Evolutionary conservation across 2,888 invertebrate species (phyloP).

Genomic region (Octodonta nipae): DNA sequence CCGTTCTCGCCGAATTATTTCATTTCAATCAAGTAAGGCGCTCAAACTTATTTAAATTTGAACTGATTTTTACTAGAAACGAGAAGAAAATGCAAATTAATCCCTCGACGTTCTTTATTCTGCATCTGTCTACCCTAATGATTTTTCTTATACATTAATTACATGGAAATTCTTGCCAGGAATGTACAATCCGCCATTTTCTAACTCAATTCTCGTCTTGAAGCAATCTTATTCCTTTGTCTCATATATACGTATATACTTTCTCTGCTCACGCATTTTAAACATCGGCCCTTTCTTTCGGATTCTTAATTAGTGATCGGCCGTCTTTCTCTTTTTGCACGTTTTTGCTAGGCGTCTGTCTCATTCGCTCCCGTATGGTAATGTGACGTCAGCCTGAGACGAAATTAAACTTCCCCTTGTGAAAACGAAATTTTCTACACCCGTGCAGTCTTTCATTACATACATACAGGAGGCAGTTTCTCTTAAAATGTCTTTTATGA

Average conservation of each 20-base stretch:
- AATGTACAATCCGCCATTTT: constrained; percentile 38
- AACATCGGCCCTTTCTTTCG: constrained; percentile 47
- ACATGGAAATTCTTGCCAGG: constrained; percentile 37
- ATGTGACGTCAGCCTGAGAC: constrained; percentile 32
- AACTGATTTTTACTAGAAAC: constrained; percentile 16
- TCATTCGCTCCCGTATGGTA: constrained; percentile 39
- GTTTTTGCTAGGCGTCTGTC: constrained; percentile 26
- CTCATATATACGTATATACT: constrained; percentile 33
- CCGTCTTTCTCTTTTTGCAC: constrained; percentile 36
- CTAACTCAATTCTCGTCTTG: constrained; percentile 34
- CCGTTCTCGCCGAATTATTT: too few relatives aligned
- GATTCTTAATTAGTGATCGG: constrained; percentile 57
- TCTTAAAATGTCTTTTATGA: constrained; percentile 29
- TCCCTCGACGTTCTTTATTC: constrained; percentile 21
- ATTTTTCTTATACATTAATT: constrained; percentile 28
- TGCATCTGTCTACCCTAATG: constrained; percentile 33
- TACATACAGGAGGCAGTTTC: constrained; percentile 25
- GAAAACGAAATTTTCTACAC: constrained; percentile 39
- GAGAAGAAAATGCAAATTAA: constrained; percentile 19
- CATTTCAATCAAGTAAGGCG: too few relatives aligned
- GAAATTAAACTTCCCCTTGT: constrained; percentile 19
- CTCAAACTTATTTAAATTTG: too few relatives aligned
- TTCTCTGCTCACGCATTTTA: constrained; percentile 39
- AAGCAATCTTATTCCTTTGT: constrained; percentile 36
- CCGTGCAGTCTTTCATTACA: constrained; percentile 37